Evolutionary conservation across 2,113 vertebrate genomes (phyloP), one percentile per base, ranked within the genome.

Genomic region (Orthonyx spaldingii): DNA sequence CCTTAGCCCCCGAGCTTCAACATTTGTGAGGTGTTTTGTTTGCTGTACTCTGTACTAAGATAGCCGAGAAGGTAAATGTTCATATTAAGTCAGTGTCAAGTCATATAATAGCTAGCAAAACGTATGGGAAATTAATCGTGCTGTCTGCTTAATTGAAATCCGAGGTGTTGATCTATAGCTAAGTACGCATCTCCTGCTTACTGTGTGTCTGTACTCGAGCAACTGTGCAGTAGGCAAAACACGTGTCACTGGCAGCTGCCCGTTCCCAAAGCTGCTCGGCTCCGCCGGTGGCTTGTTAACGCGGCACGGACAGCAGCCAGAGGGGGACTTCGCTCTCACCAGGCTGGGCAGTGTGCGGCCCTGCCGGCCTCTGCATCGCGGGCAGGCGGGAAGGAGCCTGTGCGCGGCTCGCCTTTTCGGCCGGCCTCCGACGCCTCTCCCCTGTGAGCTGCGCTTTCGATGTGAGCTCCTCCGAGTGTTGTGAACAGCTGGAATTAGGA

Each of bases 41-140:
- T 21, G 84, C 85, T 93, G 93, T 97, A 70, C 47, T 52, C 60
- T 87, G 89, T 97, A 72, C 79, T 82, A 46, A 76, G 59, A 20
- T 95, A 94, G 88, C 60, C 33, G 37, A 76, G 79, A 90, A 92
- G 77, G 89, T 91, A 56, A 90, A 90, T 89, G 87, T 95, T 93
- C 86, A 41, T 93, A 76, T 53, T 66, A 90, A 93, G 78, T 97
- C 96, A 47, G 22, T 90, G 91, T 97, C 82, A 61, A 85, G 87
- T 92, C 92, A 79, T 89, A 70, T 68, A 90, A 68, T 94, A 96
- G 93, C 39, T 97, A 96, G 93, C 70, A 60, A 94, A 91, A 74
- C 28, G 33, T 87, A 92, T 44, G 87, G 39, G 44, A 69, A 93
- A 91, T 72, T 69, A 82, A 64, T 84, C 21, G 84, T 97, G 85